Base-by-base conservation (phyloP, 2,113 vertebrate genomes). In the Channa maculata region DNA sequence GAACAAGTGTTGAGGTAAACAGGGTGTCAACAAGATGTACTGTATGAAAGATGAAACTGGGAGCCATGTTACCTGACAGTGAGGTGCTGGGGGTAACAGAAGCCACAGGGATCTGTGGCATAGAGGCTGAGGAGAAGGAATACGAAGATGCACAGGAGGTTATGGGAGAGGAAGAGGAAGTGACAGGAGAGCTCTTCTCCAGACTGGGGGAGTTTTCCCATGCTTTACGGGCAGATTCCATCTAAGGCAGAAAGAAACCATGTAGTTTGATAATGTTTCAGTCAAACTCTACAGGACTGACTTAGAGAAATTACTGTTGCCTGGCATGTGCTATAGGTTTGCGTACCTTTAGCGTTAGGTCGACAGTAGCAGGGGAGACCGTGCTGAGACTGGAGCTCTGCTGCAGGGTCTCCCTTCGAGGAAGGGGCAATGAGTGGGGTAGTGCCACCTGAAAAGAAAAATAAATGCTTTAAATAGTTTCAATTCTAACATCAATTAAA, bases 181-280 rank as follows among this genome's bases (percentile, higher is more conserved):
- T 96, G 78, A 96, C 96, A 0, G 97, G 97, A 0, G 97, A 97
- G 44, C 92, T 96, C 82, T 99, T 99, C 80, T 99, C 98, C 75
- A 98, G 91, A 66, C 94, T 98, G 1, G 97, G 98, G 6, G 98
- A 99, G 92, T 99, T 99, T 88, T 99, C 98, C 98, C 98, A 99
- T 0, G 98, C 98, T 87, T 99, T 99, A 10, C 98, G 96, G 10
- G 98, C 98, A 2, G 98, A 99, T 80, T 99, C 98, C 98, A 99
- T 99, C 98, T 99, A 84, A 60, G 5, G 64, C 24, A 6, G 5
- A 71, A 33, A 51, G 4, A 65, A 50, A 65, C 0, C 0, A 2
- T 8, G 7, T 3, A 33, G 2, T 60, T n/a, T n/a, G 11, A 8
- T 15, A 4, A 52, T 2, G 5, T 45, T 58, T 36, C 24, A 15